Evolutionary conservation across 2,113 vertebrate species (phyloP), one percentile per base, ranked within the genome.

Genomic region (Abramis brama): DNA sequence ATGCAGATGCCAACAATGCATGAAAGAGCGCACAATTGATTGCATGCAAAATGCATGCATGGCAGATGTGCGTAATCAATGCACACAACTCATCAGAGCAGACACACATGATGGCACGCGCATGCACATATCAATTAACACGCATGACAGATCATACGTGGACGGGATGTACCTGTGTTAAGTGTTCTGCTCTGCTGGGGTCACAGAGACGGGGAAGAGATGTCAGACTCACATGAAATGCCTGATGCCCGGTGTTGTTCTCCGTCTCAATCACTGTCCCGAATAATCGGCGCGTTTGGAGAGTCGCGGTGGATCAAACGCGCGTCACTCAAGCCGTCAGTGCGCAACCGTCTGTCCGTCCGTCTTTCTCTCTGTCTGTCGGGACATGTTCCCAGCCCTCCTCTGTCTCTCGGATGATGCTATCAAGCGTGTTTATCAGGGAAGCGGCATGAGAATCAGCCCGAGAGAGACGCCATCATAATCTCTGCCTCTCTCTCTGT

Each of bases 381-480:
- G 43, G 43, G 43, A 43, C 94, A 95, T 95, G 92, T 93, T 89
- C 88, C 90, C 87, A 84, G 89, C 86, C 90, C 87, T 90, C 88
- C 62, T 27, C 90, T 87, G 50, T 88, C 87, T 19, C 77, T 89
- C 92, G 90, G 89, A 85, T 91, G 92, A 92, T 92, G 92, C 92
- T 91, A 88, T 92, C 90, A 90, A 89, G 90, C 91, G 91, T 88
- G 89, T 91, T 91, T 92, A 92, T 93, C 86, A 88, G 92, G 90
- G 92, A 90, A 90, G 91, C 91, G 90, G 90, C 90, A 12, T 80
- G 87, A 91, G 92, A 90, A 92, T 94, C 93, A 94, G 93, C 91
- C 93, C 93, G 94, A 93, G 92, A 92, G 93, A 94, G 94, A 94
- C 95, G 94, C 95, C 95, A 95, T 95, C 94, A 94, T 94, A 93